Evolutionary conservation across 1,140 invertebrate genomes (phyloP).

Genomic region (Drosophila littoralis): DNA sequence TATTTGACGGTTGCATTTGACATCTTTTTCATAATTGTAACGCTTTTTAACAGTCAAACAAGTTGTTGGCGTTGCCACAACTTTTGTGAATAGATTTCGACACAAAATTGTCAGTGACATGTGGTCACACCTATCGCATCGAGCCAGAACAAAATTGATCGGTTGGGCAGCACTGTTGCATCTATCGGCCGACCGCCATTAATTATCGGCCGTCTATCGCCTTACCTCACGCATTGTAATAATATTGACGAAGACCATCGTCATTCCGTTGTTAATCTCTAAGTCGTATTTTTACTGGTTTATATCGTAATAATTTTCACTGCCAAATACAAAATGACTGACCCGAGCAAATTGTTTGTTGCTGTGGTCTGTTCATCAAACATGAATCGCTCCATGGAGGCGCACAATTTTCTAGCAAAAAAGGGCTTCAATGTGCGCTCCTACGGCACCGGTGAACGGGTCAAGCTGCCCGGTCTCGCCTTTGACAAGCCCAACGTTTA

Average conservation of each 20-base stretch:
- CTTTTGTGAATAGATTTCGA: background rate
- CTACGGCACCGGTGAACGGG: slow-evolving; percentile 98
- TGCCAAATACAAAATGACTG: slow-evolving; percentile 76
- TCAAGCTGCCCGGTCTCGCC: slow-evolving; percentile 98
- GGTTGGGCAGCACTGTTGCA: background rate
- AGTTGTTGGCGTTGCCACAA: slow-evolving; percentile 5
- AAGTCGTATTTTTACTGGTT: slow-evolving; percentile 34
- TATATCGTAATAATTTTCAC: slow-evolving; percentile 38
- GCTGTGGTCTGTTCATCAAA: slow-evolving; percentile 99
- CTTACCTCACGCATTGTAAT: slow-evolving; percentile 11
- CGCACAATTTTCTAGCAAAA: slow-evolving; percentile 98
- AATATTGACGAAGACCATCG: slow-evolving; percentile 24
- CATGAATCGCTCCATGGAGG: slow-evolving; percentile 99
- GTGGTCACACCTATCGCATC: background rate
- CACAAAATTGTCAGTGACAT: background rate
- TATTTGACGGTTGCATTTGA: too few species aligned
- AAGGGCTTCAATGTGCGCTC: slow-evolving; percentile 97
- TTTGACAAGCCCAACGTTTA: slow-evolving; percentile 99
- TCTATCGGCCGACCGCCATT: slow-evolving; percentile 14
- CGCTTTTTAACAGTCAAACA: background rate
- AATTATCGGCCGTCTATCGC: background rate
- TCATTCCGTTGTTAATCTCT: slow-evolving; percentile 21
- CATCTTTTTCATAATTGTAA: background rate
- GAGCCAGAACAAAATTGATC: background rate
- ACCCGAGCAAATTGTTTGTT: slow-evolving; percentile 88